phyloP scores from a whole-genome alignment of 2,797 vertebrate genomes.

The Eurystomus glaucurus region DNA sequence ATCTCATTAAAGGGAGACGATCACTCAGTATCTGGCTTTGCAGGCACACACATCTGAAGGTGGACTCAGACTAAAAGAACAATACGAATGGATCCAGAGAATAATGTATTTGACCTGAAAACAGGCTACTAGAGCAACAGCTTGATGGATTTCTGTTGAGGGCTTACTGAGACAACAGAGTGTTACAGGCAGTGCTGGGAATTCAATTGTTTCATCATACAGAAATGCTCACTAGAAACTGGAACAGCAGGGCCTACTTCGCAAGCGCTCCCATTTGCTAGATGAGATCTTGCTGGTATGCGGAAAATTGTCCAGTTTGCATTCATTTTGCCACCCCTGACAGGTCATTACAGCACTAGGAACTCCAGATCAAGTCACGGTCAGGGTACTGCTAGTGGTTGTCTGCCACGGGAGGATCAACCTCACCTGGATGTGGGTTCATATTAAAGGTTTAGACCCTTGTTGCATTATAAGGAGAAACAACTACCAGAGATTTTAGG shows the following conservation, averaged over 20 bases:
- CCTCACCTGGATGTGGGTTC: background rate
- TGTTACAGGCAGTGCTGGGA: background rate
- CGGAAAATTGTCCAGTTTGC: background rate
- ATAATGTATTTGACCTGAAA: background rate
- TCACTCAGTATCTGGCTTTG: background rate
- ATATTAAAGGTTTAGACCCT: background rate
- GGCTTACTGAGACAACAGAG: background rate
- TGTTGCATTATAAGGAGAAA: background rate
- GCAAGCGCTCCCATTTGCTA: background rate
- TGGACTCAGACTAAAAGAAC: background rate
- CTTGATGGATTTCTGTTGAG: background rate
- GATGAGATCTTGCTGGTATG: background rate
- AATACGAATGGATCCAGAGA: background rate
- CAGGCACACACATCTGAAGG: background rate
- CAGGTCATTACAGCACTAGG: background rate
- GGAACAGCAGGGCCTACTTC: background rate
- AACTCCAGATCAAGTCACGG: background rate
- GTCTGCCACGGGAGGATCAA: background rate
- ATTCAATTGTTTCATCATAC: background rate
- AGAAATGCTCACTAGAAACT: constrained; percentile 14
- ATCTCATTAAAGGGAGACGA: background rate
- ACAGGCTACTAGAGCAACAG: background rate
- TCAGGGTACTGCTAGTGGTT: background rate
- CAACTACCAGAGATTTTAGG: background rate
- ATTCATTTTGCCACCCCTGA: background rate